phyloP scores from a whole-genome alignment of 2,113 vertebrate species.

The Scomber colias region DNA sequence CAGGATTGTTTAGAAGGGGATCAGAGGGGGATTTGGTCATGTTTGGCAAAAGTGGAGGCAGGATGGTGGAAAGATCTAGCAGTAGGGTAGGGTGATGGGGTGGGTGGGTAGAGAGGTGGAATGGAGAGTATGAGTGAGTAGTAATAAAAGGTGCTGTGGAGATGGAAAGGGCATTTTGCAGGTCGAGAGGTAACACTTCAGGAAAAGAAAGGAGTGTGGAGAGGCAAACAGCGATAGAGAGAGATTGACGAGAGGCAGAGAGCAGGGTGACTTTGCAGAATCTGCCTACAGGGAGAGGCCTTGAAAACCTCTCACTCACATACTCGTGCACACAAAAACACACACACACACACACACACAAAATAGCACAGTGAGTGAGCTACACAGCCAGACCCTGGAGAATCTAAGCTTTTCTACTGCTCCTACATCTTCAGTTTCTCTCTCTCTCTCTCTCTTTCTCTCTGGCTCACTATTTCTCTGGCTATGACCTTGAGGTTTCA shows the following conservation, averaged over 20 bases:
- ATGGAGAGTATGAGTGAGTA: slow-evolving; percentile 27
- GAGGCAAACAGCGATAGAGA: slow-evolving; percentile 25
- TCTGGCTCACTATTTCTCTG: slow-evolving; percentile 46
- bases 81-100: background rate
- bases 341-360: slow-evolving; percentile 47
- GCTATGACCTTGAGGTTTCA: slow-evolving; percentile 85
- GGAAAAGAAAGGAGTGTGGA: slow-evolving; percentile 34
- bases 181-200: slow-evolving; percentile 51
- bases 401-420: slow-evolving; percentile 59
- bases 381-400: slow-evolving; percentile 72
- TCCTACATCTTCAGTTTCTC: slow-evolving; percentile 32
- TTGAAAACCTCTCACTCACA: slow-evolving; percentile 69
- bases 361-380: slow-evolving; percentile 50
- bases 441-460: slow-evolving; percentile 27
- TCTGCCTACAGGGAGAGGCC: slow-evolving; percentile 66
- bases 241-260: slow-evolving; percentile 59
- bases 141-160: slow-evolving; percentile 17
- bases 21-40: slow-evolving; percentile 9
- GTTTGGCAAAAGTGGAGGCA: slow-evolving; percentile 17
- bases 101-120: slow-evolving; percentile 19
- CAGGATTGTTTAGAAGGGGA: background rate
- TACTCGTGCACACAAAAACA: slow-evolving; percentile 15
- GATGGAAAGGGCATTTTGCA: slow-evolving; percentile 29
- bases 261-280: slow-evolving; percentile 75
- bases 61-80: slow-evolving; percentile 1